These are phyloP conservation scores for Drosophila lutescens DNA, from an alignment of 2,888 invertebrate species.

Conservation along the genomic window DNA sequence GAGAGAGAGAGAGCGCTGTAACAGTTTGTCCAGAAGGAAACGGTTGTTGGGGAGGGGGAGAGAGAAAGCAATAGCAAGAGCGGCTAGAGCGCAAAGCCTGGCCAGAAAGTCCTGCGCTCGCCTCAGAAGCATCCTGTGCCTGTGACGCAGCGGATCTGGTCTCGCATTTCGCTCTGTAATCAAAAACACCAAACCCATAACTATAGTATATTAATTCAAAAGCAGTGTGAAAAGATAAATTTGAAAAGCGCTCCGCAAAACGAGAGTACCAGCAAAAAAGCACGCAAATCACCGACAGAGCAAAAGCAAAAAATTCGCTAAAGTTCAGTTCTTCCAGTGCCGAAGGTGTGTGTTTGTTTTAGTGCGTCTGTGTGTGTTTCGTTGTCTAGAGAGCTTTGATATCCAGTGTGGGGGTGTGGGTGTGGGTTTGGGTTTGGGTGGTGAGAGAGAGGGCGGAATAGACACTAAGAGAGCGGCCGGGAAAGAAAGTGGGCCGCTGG, in stretches of 20 bases:
- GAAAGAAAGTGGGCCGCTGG: slow-evolving; percentile 58
- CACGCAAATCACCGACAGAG: slow-evolving; percentile 24
- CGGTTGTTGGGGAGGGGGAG: slow-evolving; percentile 11
- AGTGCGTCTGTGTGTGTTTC: slow-evolving; percentile 34
- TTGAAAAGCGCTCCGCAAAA: slow-evolving; percentile 6
- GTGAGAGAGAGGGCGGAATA: neutral
- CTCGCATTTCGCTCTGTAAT: slow-evolving; percentile 36
- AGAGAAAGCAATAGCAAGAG: slow-evolving; percentile 22
- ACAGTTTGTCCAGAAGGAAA: slow-evolving; percentile 52
- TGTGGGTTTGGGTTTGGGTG: slow-evolving; percentile 7
- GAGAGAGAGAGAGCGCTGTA: slow-evolving; percentile 53
- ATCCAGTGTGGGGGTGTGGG: slow-evolving; percentile 13
- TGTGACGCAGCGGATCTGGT: slow-evolving; percentile 74
- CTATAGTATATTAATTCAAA: slow-evolving; percentile 1
- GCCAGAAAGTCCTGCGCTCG: slow-evolving; percentile 52
- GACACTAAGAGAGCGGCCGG: slow-evolving; percentile 12
- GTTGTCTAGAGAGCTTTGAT: slow-evolving; percentile 21
- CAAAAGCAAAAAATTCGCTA: slow-evolving; percentile 12
- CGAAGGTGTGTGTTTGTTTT: slow-evolving; percentile 33
- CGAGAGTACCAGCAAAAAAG: slow-evolving; percentile 35
- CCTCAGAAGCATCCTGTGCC: slow-evolving; percentile 78
- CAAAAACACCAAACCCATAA: slow-evolving; percentile 1
- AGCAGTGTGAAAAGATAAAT: slow-evolving; percentile 5
- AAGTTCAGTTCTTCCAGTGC: slow-evolving; percentile 30
- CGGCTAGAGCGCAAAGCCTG: slow-evolving; percentile 43